Conservation (phyloP, 1,140 invertebrate species). For the Dendroctonus ponderosae region DNA sequence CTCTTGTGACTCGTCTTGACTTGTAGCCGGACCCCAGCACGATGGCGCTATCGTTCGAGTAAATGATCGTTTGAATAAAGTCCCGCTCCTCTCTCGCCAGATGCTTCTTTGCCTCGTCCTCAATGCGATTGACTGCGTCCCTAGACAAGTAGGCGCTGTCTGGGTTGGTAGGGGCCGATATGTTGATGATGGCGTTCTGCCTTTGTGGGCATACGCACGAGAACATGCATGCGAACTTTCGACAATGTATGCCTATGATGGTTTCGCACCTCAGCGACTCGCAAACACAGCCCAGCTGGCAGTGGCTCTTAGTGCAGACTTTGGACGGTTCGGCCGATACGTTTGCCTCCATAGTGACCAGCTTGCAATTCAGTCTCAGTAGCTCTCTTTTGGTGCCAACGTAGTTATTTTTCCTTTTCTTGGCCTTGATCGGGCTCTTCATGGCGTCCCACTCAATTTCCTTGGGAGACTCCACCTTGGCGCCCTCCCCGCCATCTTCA, state of each 20-base stretch:
- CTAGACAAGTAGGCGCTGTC: slow-evolving; percentile 39
- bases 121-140: slow-evolving; percentile 46
- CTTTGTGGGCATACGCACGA: slow-evolving; percentile 48
- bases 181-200: slow-evolving; percentile 13
- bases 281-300: slow-evolving; percentile 54
- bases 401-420: no score
- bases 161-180: slow-evolving; percentile 6
- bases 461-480: neutral
- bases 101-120: slow-evolving; percentile 49
- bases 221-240: slow-evolving; percentile 52
- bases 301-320: slow-evolving; percentile 48
- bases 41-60: slow-evolving; percentile 49
- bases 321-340: slow-evolving; percentile 28
- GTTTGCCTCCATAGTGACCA: slow-evolving; percentile 47
- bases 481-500: slow-evolving; percentile 16
- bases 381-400: slow-evolving; percentile 44
- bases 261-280: slow-evolving; percentile 46
- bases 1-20: slow-evolving; percentile 44
- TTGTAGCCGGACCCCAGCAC: slow-evolving; percentile 47
- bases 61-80: slow-evolving; percentile 52
- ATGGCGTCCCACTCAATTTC: slow-evolving; percentile 2
- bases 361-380: slow-evolving; percentile 49
- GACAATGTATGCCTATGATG: slow-evolving; percentile 49
- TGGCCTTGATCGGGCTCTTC: slow-evolving; percentile 12
- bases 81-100: slow-evolving; percentile 51